Conservation (phyloP, 1,140 invertebrate species). For the Heliconius himera region DNA sequence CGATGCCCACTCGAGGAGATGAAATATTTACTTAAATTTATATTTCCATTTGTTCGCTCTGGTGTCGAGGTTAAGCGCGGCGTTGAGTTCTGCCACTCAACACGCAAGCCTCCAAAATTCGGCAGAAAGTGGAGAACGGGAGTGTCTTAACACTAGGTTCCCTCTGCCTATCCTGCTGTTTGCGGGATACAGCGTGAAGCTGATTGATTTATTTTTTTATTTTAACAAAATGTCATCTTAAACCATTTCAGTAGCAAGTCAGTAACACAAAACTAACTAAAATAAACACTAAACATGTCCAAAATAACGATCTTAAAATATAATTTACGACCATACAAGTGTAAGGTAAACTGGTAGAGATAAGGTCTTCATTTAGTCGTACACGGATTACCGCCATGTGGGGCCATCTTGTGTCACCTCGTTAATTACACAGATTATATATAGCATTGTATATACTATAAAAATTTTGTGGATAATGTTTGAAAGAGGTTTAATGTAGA, state of each 20-base stretch:
- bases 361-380: conserved; percentile 27
- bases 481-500: background rate
- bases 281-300: conserved; percentile 12
- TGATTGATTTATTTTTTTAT: too few relatives aligned
- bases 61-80: too few relatives aligned
- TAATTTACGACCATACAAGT: conserved; percentile 4
- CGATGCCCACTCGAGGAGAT: too few relatives aligned
- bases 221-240: background rate
- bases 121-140: too few relatives aligned
- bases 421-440: conserved; percentile 23
- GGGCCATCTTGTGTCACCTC: conserved; percentile 19
- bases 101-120: too few relatives aligned
- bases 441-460: background rate
- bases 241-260: background rate
- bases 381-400: conserved; percentile 28
- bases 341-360: conserved; percentile 20
- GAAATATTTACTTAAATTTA: too few relatives aligned
- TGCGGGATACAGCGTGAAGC: too few relatives aligned
- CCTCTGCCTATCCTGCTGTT: too few relatives aligned
- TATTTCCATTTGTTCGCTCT: too few relatives aligned
- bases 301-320: background rate
- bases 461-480: background rate
- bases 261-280: background rate
- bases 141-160: too few relatives aligned
- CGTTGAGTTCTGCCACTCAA: too few relatives aligned